Conservation (phyloP, 2,888 invertebrate genomes). For the Coremacera marginata region DNA sequence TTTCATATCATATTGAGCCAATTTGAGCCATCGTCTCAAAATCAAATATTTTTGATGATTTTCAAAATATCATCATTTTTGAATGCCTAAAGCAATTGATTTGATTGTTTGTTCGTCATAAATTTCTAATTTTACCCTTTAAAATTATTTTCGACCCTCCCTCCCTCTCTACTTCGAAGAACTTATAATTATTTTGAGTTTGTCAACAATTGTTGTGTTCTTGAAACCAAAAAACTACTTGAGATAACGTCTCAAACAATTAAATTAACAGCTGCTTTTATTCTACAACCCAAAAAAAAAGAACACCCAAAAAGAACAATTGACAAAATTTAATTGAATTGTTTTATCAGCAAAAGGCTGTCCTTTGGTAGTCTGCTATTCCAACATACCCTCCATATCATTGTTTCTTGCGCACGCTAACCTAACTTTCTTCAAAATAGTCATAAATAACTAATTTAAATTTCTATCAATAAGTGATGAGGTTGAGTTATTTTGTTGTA, state of each 20-base stretch:
- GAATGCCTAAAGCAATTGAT: too few relatives aligned
- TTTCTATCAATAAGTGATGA: conserved; percentile 39
- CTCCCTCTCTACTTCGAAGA: too few relatives aligned
- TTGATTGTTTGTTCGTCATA: too few relatives aligned
- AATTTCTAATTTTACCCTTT: too few relatives aligned
- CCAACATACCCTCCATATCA: neutral
- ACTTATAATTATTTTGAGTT: neutral
- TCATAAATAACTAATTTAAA: conserved; percentile 39
- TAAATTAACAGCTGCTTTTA: neutral
- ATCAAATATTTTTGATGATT: neutral
- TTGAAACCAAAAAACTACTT: conserved; percentile 16
- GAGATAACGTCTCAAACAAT: neutral
- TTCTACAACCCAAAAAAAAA: neutral
- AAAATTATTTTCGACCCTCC: too few relatives aligned
- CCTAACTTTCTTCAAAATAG: neutral
- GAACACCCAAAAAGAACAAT: conserved; percentile 16
- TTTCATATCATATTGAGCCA: too few relatives aligned
- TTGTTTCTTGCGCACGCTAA: neutral
- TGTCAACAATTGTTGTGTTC: neutral
- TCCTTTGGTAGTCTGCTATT: neutral
- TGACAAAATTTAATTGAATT: conserved; percentile 40
- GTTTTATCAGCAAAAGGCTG: conserved; percentile 24
- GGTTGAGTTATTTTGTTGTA: conserved; percentile 53
- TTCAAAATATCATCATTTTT: neutral
- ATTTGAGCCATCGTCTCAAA: too few relatives aligned